Base-by-base conservation (phyloP, 1,140 invertebrate species). In the Sipha flava region DNA sequence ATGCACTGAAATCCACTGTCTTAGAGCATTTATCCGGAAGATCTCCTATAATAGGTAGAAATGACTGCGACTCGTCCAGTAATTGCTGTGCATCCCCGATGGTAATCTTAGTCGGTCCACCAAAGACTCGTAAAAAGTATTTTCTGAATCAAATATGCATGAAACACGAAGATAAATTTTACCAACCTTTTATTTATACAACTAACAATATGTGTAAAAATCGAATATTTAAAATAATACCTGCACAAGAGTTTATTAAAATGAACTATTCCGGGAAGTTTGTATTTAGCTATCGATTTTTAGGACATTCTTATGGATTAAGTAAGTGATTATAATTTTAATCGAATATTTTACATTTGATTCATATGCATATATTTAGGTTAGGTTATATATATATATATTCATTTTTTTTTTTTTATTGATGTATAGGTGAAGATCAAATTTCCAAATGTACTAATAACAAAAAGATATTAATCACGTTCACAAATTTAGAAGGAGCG, bases 241-340 rank as follows among this genome's bases (percentile, higher is more conserved):
- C 73, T 26, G 21, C 37, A 12, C 4, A 43, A 18, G 34, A 37
- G 14, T 77, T 77, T n/a, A 77, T 43, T 12, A 26, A 1, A 47
- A 77, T 77, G 29, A 29, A 34, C 43, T 57, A 3, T 18, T 10
- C 9, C 3, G 73, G 73, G n/a, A n/a, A 57, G n/a, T 77, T 77
- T 26, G n/a, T 59, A 34, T 77, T 57, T 47, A 59, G 31, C 7
- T 77, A 57, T 18, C 73, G 4, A 40, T 59, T 31, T 59, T 77
- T 77, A 26, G 73, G 73, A n/a, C 52, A 77, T 43, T 77, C n/a
- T 16, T 77, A 77, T 37, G 73, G 73, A 0, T 29, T 77, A 59
- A 57, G 73, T 77, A 3, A 57, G 73, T 59, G 10, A 26, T 26
- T 31, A 54, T 18, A 3, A 59, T n/a, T 23, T 7, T 59, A 23